Percentiles rank a stretch among this genome's conserved stretches.
Evolutionary conservation across 2,113 vertebrate genomes (phyloP).

Genomic region (Nothocercus julius): DNA sequence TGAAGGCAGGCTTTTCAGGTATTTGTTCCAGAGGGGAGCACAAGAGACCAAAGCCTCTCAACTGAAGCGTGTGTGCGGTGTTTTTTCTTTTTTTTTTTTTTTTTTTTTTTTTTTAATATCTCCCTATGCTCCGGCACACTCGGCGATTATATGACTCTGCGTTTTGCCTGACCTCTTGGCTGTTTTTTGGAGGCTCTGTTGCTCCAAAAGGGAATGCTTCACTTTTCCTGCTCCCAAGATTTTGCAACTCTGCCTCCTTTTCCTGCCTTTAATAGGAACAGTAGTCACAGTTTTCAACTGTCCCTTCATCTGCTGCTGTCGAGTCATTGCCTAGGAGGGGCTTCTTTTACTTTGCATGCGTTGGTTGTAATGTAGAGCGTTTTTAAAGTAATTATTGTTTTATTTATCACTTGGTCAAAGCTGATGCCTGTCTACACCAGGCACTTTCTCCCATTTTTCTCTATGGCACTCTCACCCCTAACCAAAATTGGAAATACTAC

Average conservation of each 20-base stretch:
- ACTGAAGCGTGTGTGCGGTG: not conserved
- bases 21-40: not conserved
- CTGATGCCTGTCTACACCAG: not conserved
- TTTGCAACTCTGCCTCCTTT: not conserved
- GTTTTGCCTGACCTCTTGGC: not conserved
- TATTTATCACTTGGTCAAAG: not conserved
- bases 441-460: not conserved
- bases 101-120: not conserved
- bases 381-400: not conserved
- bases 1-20: not conserved
- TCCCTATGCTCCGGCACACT: not conserved
- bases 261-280: not conserved
- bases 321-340: not conserved
- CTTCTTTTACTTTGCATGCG: not conserved
- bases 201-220: not conserved
- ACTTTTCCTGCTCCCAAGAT: not conserved
- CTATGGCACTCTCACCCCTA: not conserved
- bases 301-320: not conserved
- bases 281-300: accelerated
- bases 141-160: not conserved
- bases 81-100: not conserved
- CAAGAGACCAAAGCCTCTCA: not conserved
- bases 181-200: not conserved
- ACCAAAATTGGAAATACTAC: not conserved
- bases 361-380: not conserved